These are phyloP conservation scores for Varanus komodoensis DNA, from an alignment of 2,113 vertebrate species.

Conservation along the genomic window DNA sequence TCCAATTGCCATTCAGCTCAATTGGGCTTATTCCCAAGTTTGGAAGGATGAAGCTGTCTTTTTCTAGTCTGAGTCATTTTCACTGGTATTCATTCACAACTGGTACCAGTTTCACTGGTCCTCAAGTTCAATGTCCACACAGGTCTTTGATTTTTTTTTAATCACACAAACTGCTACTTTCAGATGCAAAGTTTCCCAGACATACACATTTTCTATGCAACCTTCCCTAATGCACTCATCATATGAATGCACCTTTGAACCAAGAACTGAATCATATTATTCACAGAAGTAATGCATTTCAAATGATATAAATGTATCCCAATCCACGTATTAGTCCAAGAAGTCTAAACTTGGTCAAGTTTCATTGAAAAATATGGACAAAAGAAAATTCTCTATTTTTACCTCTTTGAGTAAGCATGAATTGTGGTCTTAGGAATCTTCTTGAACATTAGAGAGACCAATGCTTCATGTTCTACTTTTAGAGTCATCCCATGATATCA, in stretches of 20 bases:
- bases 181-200: no score
- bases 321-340: neutral
- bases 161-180: no score
- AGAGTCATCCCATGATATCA: slow-evolving; percentile 38
- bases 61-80: neutral
- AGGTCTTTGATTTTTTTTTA: neutral
- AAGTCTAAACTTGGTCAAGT: neutral
- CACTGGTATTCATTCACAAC: neutral
- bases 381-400: neutral
- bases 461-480: slow-evolving; percentile 13
- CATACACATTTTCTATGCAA: neutral
- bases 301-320: neutral
- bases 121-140: neutral
- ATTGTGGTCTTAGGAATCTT: neutral
- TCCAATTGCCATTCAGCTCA: neutral
- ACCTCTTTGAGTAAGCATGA: neutral
- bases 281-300: neutral
- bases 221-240: neutral
- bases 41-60: no score
- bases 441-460: no score
- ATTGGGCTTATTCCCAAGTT: neutral
- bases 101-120: no score
- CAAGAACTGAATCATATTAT: neutral
- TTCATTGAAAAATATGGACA: neutral
- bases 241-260: neutral